Conservation (phyloP, 1,140 invertebrate species). For the Platorchestia sp. region DNA sequence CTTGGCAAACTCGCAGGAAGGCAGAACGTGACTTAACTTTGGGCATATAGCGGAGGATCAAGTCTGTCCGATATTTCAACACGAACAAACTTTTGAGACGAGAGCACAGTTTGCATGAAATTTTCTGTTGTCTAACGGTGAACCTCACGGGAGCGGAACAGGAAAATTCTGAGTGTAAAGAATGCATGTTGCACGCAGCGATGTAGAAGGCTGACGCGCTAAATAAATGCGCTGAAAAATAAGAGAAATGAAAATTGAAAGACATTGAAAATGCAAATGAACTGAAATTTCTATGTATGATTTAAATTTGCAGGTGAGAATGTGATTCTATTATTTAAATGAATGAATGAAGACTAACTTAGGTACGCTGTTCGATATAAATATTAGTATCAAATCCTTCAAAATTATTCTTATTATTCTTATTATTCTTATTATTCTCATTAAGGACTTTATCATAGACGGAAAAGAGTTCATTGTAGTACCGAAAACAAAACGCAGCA, state of each 20-base stretch:
- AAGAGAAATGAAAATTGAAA: background rate
- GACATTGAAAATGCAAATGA: background rate
- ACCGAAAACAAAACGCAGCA: background rate
- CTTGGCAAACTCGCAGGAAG: conserved; percentile 7
- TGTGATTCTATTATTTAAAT: too few species aligned
- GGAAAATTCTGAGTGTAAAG: background rate
- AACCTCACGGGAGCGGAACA: background rate
- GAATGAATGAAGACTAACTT: too few species aligned
- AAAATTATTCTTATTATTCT: too few species aligned
- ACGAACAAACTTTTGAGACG: conserved; percentile 1
- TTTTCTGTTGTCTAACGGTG: background rate
- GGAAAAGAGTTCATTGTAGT: background rate
- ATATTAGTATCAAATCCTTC: too few species aligned
- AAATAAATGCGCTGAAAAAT: background rate
- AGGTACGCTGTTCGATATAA: too few species aligned
- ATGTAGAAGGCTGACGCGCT: background rate
- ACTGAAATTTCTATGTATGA: too few species aligned
- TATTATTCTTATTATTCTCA: too few species aligned
- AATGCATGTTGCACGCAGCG: background rate
- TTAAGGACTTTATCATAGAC: background rate
- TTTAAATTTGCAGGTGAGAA: too few species aligned
- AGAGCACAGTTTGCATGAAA: background rate
- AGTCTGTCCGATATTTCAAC: conserved; percentile 39
- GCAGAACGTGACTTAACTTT: conserved; percentile 52
- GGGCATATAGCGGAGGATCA: conserved; percentile 43